Evolutionary conservation across 1,140 invertebrate genomes (phyloP).

Genomic region (Saccostrea glomerata): DNA sequence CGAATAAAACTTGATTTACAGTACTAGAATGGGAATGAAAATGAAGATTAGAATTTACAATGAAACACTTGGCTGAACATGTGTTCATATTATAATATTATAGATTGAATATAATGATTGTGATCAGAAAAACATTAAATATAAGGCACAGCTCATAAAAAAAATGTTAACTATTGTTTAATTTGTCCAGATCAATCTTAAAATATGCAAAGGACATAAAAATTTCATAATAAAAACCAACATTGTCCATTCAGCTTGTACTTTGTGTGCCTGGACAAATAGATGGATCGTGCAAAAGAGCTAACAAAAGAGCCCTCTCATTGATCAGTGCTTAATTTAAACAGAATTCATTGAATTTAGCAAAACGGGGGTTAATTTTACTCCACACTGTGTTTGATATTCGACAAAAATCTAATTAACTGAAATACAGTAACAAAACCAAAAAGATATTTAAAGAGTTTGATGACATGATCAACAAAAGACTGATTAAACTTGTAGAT

Average conservation of each 20-base stretch:
- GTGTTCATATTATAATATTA: too few species aligned
- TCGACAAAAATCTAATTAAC: background rate
- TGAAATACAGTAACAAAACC: background rate
- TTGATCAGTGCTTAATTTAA: background rate
- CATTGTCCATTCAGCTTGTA: background rate
- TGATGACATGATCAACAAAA: background rate
- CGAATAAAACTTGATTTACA: too few species aligned
- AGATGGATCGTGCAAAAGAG: background rate
- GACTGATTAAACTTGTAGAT: constrained; percentile 7
- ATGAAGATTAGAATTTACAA: too few species aligned
- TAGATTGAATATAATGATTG: too few species aligned
- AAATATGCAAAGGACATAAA: too few species aligned
- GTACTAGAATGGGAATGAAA: too few species aligned
- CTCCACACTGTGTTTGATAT: background rate
- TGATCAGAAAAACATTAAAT: too few species aligned
- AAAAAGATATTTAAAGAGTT: background rate
- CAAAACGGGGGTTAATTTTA: background rate
- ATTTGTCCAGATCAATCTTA: too few species aligned
- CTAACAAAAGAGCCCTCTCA: background rate
- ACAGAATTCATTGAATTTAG: background rate
- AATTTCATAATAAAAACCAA: too few species aligned
- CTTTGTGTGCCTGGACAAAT: background rate
- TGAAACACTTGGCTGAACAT: too few species aligned
- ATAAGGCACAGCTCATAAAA: too few species aligned
- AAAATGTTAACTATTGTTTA: too few species aligned